Percentiles rank a stretch among this genome's conserved stretches.
phyloP scores from a whole-genome alignment of 2,888 invertebrate genomes.

The Nebria salina region DNA sequence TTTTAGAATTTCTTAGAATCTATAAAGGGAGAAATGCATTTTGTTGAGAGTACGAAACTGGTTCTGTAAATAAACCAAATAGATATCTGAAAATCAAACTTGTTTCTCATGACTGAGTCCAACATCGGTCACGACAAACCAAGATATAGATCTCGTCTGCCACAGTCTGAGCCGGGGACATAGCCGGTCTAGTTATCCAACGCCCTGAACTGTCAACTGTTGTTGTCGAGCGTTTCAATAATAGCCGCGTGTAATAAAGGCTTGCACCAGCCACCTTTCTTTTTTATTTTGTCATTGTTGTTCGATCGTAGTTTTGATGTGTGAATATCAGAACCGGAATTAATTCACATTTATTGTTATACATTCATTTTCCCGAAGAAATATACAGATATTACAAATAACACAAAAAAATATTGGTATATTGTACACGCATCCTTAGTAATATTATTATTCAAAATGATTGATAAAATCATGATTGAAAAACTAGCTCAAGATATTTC shows the following conservation, averaged over 20 bases:
- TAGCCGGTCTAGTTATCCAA: conserved; percentile 39
- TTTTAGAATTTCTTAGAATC: not conserved
- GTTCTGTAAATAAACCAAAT: conserved; percentile 2
- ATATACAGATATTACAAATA: not conserved
- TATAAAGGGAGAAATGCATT: not conserved
- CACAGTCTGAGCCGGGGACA: conserved; percentile 8
- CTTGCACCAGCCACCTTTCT: conserved; percentile 42
- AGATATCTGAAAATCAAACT: conserved; percentile 10
- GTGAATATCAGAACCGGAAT: conserved; percentile 16
- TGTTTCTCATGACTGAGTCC: conserved; percentile 18
- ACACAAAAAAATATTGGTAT: not conserved
- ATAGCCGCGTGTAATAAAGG: conserved; percentile 43
- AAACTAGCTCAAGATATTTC: too few relatives aligned
- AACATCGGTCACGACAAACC: conserved; percentile 14
- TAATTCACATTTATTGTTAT: conserved; percentile 4
- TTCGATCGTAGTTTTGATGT: not conserved
- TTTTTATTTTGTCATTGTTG: conserved; percentile 9
- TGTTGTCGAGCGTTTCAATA: conserved; percentile 41
- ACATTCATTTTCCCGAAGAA: not conserved
- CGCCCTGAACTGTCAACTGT: conserved; percentile 45
- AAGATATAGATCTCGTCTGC: conserved; percentile 8
- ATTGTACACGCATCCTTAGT: not conserved
- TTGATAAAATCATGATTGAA: too few relatives aligned
- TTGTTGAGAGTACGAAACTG: not conserved
- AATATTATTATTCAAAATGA: too few relatives aligned